These are phyloP conservation scores for Prorops nasuta DNA, from an alignment of 1,140 invertebrate genomes.

Conservation along the genomic window DNA sequence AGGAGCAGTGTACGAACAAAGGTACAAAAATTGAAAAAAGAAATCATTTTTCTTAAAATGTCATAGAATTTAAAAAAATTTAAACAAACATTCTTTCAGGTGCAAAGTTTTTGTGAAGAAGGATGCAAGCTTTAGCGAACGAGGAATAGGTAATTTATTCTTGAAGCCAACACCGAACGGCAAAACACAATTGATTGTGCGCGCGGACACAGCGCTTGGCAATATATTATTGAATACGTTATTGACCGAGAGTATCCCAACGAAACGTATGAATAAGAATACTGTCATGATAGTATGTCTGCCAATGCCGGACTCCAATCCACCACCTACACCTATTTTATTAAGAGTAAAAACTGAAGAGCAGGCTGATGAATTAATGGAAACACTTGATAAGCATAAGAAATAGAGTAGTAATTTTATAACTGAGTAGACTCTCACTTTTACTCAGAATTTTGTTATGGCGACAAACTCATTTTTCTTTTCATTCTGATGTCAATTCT, in stretches of 20 bases:
- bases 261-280: conserved; percentile 84
- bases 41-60: not conserved
- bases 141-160: conserved; percentile 83
- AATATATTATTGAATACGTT: conserved; percentile 87
- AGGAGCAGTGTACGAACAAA: conserved; percentile 79
- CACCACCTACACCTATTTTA: conserved; percentile 74
- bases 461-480: too few relatives aligned
- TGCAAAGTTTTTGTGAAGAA: conserved; percentile 92
- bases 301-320: conserved; percentile 71
- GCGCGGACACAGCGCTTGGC: conserved; percentile 85
- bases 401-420: conserved; percentile 45
- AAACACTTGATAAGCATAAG: conserved; percentile 73
- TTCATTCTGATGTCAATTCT: too few relatives aligned
- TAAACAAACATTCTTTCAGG: conserved; percentile 59
- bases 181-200: conserved; percentile 82
- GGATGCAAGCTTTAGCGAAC: conserved; percentile 73
- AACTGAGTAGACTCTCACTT: too few relatives aligned
- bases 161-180: conserved; percentile 76
- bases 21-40: conserved; percentile 62
- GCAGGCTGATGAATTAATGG: conserved; percentile 80
- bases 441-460: too few relatives aligned
- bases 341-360: conserved; percentile 84
- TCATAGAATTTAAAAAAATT: conserved; percentile 48
- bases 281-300: conserved; percentile 84
- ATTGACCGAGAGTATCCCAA: conserved; percentile 67